Percentiles rank a stretch among this genome's conserved stretches.
phyloP scores from a whole-genome alignment of 1,140 invertebrate species.

The Tetraneura akinire region DNA sequence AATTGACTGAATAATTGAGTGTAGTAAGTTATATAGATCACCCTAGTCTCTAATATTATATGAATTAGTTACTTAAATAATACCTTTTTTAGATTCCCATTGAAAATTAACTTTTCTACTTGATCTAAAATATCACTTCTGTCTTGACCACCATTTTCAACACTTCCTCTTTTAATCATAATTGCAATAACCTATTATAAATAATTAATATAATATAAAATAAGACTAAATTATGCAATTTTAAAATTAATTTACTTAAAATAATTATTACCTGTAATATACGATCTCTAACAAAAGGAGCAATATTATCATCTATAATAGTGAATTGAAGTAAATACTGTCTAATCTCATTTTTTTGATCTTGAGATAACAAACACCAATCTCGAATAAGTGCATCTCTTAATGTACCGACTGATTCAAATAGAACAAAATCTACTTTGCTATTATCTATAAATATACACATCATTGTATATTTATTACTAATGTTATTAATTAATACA shows the following conservation, averaged over 20 bases:
- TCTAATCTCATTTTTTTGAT: conserved; percentile 71
- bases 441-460: conserved; percentile 67
- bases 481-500: too few species aligned
- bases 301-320: conserved; percentile 66
- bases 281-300: conserved; percentile 67
- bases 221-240: background rate
- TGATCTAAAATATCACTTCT: conserved; percentile 72
- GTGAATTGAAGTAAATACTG: conserved; percentile 80
- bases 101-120: conserved; percentile 71
- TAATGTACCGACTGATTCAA: conserved; percentile 82
- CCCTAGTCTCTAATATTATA: too few species aligned
- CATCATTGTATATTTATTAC: too few species aligned
- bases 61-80: conserved; percentile 1
- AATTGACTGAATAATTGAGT: too few species aligned
- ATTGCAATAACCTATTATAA: conserved; percentile 72
- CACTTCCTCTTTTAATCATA: conserved; percentile 79
- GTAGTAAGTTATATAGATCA: too few species aligned
- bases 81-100: conserved; percentile 66
- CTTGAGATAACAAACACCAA: conserved; percentile 71
- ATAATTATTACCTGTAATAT: conserved; percentile 66
- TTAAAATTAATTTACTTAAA: background rate
- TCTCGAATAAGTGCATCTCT: conserved; percentile 81
- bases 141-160: conserved; percentile 71
- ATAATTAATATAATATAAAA: background rate
- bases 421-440: conserved; percentile 79